Base-by-base conservation (phyloP, 1,140 invertebrate species). In the Dendrolimus punctatus region DNA sequence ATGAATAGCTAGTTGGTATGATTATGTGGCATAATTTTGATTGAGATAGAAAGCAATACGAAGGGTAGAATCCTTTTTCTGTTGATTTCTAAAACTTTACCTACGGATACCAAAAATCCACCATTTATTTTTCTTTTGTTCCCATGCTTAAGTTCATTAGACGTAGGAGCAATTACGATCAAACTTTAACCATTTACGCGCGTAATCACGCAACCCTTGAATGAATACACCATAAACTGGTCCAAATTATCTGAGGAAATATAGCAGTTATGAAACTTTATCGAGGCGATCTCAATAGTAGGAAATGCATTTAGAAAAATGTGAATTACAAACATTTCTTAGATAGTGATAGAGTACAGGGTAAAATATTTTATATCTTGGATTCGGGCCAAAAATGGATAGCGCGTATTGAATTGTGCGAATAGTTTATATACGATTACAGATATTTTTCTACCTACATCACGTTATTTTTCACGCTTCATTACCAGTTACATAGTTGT, bases 301-400 rank as follows among this genome's bases (percentile, higher is more conserved):
- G 23, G 46, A 61, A 64, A 59, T 44, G 54, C 46, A 61, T 64
- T 67, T 55, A 58, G 57, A 52, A 49, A 64, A 67, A 62, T 61
- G 57, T 39, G 50, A 61, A 61, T 58, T 61, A 58, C 51, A 57
- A 54, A 57, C 55, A 61, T 60, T 61, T 57, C 55, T 46, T 51
- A 55, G 42, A 57, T 50, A 52, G 23, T 23, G 9, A 41, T 37
- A 41, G n/a, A 38, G 41, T 5, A 50, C 23, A n/a, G 23, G 41
- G 8, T 23, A 39, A 41, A 39, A 57, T 60, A 58, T 58, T 56
- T 57, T 53, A 58, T 57, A 38, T 51, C 51, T 71, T 71, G 69
- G 69, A 66, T 8, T 45, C 6, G 7, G 41, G 66, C 68, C 68
- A 71, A 67, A 58, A 57, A 54, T 54, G 54, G 57, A 62, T 62